Evolutionary conservation across 2,888 invertebrate species (phyloP).

Genomic region (Caenorhabditis sp.): DNA sequence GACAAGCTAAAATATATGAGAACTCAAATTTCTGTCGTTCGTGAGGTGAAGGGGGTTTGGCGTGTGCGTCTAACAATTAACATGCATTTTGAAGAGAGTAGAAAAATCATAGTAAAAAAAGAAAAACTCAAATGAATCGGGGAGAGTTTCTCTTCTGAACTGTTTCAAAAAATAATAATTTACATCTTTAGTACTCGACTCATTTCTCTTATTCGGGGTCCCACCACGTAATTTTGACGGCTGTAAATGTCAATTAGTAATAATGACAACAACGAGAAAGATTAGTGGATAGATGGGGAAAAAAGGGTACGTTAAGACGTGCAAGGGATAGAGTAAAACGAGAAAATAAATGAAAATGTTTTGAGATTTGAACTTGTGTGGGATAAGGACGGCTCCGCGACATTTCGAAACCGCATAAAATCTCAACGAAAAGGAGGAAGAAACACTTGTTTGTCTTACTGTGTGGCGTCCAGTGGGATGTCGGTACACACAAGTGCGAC

Average conservation of each 20-base stretch:
- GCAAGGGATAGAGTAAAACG: not conserved
- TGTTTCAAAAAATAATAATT: not conserved
- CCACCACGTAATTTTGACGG: slow-evolving; percentile 10
- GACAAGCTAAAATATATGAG: not conserved
- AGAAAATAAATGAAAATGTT: not conserved
- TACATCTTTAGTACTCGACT: slow-evolving; percentile 3
- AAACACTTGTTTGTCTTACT: too few relatives aligned
- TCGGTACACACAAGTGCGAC: too few relatives aligned
- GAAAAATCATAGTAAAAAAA: not conserved
- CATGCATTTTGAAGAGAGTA: not conserved
- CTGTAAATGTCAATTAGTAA: slow-evolving; percentile 5
- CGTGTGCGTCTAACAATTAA: too few relatives aligned
- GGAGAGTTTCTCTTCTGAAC: too few relatives aligned
- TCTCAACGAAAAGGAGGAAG: too few relatives aligned
- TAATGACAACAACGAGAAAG: not conserved
- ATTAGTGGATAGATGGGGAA: not conserved
- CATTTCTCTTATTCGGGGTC: slow-evolving; percentile 5
- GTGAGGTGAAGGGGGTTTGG: not conserved
- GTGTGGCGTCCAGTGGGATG: too few relatives aligned
- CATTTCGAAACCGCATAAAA: too few relatives aligned
- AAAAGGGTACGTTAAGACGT: not conserved
- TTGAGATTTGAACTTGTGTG: not conserved
- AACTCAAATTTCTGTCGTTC: too few relatives aligned
- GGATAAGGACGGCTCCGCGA: too few relatives aligned
- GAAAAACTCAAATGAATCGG: not conserved